Base-by-base conservation (phyloP, 2,113 vertebrate species). In the Noctilio leporinus region DNA sequence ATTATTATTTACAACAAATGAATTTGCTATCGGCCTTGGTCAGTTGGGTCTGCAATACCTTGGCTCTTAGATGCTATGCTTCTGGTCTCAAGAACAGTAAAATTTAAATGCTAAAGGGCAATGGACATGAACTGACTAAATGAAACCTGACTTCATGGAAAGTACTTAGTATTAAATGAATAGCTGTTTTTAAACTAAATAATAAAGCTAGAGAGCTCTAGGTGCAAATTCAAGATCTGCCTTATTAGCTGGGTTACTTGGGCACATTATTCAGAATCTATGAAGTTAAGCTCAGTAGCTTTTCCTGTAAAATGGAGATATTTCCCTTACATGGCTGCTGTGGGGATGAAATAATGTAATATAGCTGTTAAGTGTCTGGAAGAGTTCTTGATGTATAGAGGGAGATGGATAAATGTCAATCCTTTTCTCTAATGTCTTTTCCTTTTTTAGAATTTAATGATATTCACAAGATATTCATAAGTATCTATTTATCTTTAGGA, bases 1-100 rank as follows among this genome's bases (percentile, higher is more conserved):
- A 93, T 87, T 65, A 78, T 92, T 47, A 86, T 92, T 97, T 67
- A 65, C 73, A 81, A 35, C 43, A 94, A 77, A 49, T 47, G 26
- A 64, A 94, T 83, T 43, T 45, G 11, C 7, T 7, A 16, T 81
- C 55, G 83, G 45, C 20, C 38, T 65, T 80, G 73, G 11, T 70
- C 26, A 67, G 20, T 30, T 72, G 10, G 30, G 14, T 65, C 20
- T 84, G 43, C 30, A 35, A 1, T 6, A 4, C 64, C 59, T 84
- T 86, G 47, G 22, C 62, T 69, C 47, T 95, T 77, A 73, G 72
- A 9, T 85, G 24, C 26, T 55, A 7, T 45, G 33, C 4, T 91
- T 14, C 8, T 57, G 53, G 64, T 86, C 80, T 77, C 19, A 80
- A 49, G 19, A 76, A 94, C 89, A 70, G 24, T 49, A 49, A 91